Conservation (phyloP, 2,113 vertebrate genomes). For the Silurus meridionalis region DNA sequence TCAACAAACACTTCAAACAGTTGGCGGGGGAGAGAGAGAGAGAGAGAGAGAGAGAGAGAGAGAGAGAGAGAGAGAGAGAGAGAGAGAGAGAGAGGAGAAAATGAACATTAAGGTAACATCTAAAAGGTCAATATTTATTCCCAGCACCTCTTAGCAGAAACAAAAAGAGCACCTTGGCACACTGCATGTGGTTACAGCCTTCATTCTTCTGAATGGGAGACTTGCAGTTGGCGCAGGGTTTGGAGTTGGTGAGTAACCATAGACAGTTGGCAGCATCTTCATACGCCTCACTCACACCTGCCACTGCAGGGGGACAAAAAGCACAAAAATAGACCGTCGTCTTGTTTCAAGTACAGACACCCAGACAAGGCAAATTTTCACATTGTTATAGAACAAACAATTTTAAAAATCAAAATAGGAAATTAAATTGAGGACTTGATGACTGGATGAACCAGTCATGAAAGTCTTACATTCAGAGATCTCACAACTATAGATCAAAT, state of each 20-base stretch:
- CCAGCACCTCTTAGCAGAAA: neutral
- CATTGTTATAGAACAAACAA: neutral
- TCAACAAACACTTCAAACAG: neutral
- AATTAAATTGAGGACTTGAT: no score
- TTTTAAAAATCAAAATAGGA: neutral
- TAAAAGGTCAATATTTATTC: neutral
- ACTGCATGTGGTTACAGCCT: slow-evolving; percentile 99
- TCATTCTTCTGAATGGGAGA: slow-evolving; percentile 99
- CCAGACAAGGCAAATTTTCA: neutral
- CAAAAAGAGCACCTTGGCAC: slow-evolving; percentile 83
- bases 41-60: no score
- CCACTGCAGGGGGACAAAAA: slow-evolving; percentile 73
- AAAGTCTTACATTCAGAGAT: neutral
- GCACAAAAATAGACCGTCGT: slow-evolving; percentile 35
- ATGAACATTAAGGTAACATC: neutral
- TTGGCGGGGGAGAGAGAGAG: neutral
- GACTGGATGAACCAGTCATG: neutral
- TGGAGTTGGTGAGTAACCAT: slow-evolving; percentile 95
- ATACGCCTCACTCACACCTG: slow-evolving; percentile 93
- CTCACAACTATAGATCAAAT: neutral
- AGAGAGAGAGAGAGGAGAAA: neutral
- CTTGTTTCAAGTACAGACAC: slow-evolving; percentile 8
- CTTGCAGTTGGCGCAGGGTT: slow-evolving; percentile 97
- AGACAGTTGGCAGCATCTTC: slow-evolving; percentile 98
- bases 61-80: slow-evolving; percentile 15